Base-by-base conservation (phyloP, 2,113 vertebrate species). In the Otocyon megalotis region DNA sequence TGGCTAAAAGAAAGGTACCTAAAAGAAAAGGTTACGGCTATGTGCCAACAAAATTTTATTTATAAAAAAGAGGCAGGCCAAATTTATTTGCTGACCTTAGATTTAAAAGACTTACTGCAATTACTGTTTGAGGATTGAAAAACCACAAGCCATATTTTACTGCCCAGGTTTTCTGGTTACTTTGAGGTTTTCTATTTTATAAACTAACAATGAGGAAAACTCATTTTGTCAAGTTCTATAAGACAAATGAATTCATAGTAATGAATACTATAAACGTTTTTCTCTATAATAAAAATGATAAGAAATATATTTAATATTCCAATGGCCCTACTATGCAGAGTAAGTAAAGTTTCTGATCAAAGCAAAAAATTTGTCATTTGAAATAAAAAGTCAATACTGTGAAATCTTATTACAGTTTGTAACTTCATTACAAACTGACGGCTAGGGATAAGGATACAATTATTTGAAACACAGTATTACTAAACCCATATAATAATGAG, bases 211-310 rank as follows among this genome's bases (percentile, higher is more conserved):
- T 2, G 53, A 30, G 37, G 43, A 87, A 93, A 30, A 1, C 35
- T 56, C 90, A 50, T 8, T 82, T 85, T 63, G 20, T 28, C 60
- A 87, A 28, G 20, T 72, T 93, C 74, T 79, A 0, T 63, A 93
- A 90, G 37, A 88, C 77, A 93, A 93, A 53, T 43, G 19, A 71
- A 94, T 94, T 74, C 50, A 77, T 19, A 93, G 48, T 16, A 96
- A 90, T 65, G 9, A 81, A 91, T 32, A 82, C 60, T n/a, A 35
- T 43, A 79, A 48, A 20, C 20, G 15, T 13, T 87, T 32, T 72
- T 62, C 48, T 60, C 37, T 43, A 35, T 62, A 80, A 37, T 72
- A 76, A 95, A 77, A 91, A 67, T 37, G 24, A 69, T 85, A 24
- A 71, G 88, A 88, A 50, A 72, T 69, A 50, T 58, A 80, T 54